Conservation (phyloP, 2,113 vertebrate species). For the Cygnus buccinator region DNA sequence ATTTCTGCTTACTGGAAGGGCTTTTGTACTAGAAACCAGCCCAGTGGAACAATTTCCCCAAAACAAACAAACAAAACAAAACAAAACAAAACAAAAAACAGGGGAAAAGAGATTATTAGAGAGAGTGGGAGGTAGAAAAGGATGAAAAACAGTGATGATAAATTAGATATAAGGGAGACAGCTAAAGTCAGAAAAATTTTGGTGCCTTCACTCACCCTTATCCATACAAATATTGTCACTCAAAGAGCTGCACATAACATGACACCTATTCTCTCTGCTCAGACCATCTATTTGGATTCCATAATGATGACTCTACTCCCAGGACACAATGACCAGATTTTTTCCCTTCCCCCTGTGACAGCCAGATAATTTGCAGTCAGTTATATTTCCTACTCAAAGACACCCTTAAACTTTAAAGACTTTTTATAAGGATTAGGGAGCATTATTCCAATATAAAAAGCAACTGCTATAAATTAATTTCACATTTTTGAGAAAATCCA, state of each 20-base stretch:
- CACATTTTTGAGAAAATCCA: not conserved
- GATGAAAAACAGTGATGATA: not conserved
- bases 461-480: not conserved
- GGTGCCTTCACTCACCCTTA: not conserved
- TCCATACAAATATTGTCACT: constrained; percentile 38
- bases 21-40: not conserved
- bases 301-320: not conserved
- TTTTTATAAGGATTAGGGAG: not conserved
- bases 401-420: not conserved
- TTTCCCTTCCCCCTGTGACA: not conserved
- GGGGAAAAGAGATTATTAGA: not conserved
- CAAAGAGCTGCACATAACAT: not conserved
- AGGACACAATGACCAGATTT: not conserved
- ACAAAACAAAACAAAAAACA: not conserved
- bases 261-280: constrained; percentile 8
- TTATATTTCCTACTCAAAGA: not conserved
- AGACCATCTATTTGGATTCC: constrained; percentile 2
- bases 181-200: constrained; percentile 40
- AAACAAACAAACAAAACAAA: accelerated
- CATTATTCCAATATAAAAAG: not conserved
- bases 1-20: not conserved
- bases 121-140: not conserved
- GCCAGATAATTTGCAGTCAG: not conserved
- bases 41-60: not conserved
- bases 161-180: constrained; percentile 20